These are phyloP conservation scores for Oscarella lobularis DNA, from an alignment of 37 sponge, comb jelly and placozoan genomes.

Conservation along the genomic window DNA sequence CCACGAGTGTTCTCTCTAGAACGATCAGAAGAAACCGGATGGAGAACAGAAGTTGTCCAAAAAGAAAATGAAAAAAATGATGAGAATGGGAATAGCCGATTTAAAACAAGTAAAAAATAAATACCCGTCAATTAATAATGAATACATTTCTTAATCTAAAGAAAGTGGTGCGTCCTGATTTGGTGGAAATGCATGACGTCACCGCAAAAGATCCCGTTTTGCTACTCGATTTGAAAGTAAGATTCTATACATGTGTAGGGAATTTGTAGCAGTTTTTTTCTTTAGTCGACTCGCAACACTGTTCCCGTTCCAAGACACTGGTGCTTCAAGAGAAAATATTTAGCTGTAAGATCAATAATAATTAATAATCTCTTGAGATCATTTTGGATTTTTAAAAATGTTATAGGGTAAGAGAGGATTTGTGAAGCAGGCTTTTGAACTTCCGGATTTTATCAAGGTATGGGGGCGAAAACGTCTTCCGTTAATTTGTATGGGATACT, in stretches of 20 bases:
- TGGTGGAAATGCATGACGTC: conserved; percentile 98
- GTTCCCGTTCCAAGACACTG: conserved; percentile 94
- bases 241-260: background rate
- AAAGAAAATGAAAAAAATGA: conserved; percentile 78
- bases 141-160: too few relatives aligned
- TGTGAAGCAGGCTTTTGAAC: conserved; percentile 84
- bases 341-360: conserved; percentile 9
- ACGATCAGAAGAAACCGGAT: background rate
- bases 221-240: conserved; percentile 81
- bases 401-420: conserved; percentile 87
- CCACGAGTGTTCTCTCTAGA: too few relatives aligned
- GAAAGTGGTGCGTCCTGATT: conserved; percentile 81
- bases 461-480: too few relatives aligned
- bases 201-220: conserved; percentile 83
- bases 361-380: too few relatives aligned
- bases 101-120: conserved; percentile 91
- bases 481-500: too few relatives aligned
- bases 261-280: background rate
- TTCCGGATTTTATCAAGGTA: conserved; percentile 93
- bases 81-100: conserved; percentile 71
- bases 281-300: conserved; percentile 75
- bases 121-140: too few relatives aligned
- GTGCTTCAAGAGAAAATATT: conserved; percentile 97
- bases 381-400: too few relatives aligned
- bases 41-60: conserved; percentile 41